Evolutionary conservation across 2,888 invertebrate species (phyloP), one percentile per base, ranked within the genome.

Genomic region (Amiota minor): DNA sequence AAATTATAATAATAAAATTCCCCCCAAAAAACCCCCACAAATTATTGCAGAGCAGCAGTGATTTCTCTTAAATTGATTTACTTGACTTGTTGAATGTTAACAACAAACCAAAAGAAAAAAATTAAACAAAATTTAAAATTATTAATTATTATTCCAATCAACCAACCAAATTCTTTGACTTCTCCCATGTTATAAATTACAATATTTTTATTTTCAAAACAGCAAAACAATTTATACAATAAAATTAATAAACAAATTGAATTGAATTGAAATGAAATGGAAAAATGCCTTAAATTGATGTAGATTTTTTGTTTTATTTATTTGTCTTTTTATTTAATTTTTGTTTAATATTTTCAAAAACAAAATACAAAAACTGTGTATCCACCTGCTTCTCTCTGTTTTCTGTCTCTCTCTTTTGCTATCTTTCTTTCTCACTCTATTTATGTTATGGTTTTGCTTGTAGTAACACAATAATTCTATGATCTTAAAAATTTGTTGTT

Each of bases 31-130:
- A 49, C 46, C 64, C 12, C 14, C 45, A 50, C 20, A n/a, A 46
- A 72, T 62, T 56, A 61, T 45, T 65, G 72, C 72, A 53, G 61
- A 76, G 81, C 81, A 81, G 81, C 81, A 80, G 81, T 81, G 81
- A 80, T 79, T 80, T 79, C 77, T 78, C 59, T 11, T 20, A 59
- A 80, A 79, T 81, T 78, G 80, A 78, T 80, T 80, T 35, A 35
- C 6, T 35, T 35, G 6, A 35, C 35, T 35, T 35, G 35, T 35
- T 35, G 35, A 35, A 2, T 35, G 6, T 35, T 35, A 59, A 18
- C 59, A 59, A 59, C 59, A 12, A 56, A 72, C 71, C 23, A 64
- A 72, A 56, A 72, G 59, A 4, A 71, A 72, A 71, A 70, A 69
- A 71, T 69, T 46, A 72, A 56, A 73, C 55, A 14, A 20, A n/a